Conservation (phyloP, 2,113 vertebrate species). For the Malurus alboscapulatus region DNA sequence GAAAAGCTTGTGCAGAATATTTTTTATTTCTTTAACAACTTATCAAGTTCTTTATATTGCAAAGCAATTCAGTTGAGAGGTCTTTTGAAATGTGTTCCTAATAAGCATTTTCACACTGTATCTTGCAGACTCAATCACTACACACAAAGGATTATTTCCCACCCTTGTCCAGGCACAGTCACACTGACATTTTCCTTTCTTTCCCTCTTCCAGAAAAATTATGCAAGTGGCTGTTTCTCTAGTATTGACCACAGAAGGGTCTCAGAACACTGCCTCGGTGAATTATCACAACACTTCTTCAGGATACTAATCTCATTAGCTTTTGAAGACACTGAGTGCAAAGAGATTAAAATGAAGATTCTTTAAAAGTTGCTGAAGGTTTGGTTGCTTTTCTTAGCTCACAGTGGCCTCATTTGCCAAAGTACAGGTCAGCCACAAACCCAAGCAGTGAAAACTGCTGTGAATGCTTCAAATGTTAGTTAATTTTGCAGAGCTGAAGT, state of each 20-base stretch:
- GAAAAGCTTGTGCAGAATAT: slow-evolving; percentile 16
- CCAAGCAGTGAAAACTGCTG: background rate
- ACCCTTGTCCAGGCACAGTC: background rate
- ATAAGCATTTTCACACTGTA: background rate
- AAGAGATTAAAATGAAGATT: background rate
- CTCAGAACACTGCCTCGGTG: background rate
- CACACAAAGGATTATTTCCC: background rate
- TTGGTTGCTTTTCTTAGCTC: background rate
- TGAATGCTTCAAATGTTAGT: background rate
- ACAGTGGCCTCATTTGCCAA: background rate
- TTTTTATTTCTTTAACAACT: slow-evolving; percentile 43
- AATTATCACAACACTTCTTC: background rate
- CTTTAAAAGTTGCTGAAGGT: background rate
- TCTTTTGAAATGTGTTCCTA: slow-evolving; percentile 34
- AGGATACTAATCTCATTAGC: background rate
- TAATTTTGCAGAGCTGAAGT: background rate
- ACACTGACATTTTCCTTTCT: background rate
- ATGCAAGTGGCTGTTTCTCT: background rate
- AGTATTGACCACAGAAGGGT: background rate
- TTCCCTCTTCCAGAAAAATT: background rate
- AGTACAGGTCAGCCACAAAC: background rate
- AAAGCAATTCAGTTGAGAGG: slow-evolving; percentile 28
- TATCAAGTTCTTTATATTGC: slow-evolving; percentile 13
- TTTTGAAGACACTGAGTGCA: background rate
- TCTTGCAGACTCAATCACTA: background rate